Percentiles rank a stretch among this genome's conserved stretches.
phyloP scores from a whole-genome alignment of 2,888 invertebrate species.

The Pammene aurita region DNA sequence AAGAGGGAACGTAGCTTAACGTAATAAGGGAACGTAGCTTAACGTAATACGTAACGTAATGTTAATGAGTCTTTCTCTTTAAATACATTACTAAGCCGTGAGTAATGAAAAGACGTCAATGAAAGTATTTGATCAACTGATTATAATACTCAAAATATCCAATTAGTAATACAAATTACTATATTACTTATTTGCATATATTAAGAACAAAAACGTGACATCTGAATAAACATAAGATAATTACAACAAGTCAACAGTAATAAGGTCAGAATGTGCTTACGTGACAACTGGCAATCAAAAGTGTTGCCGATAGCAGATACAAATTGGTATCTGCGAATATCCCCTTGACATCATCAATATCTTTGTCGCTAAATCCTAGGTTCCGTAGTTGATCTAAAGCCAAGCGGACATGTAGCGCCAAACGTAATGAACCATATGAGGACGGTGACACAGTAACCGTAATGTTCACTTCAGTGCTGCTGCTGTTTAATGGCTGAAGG shows the following conservation, averaged over 20 bases:
- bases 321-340: slow-evolving; percentile 98
- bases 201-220: neutral
- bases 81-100: neutral
- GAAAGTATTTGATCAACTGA: slow-evolving; percentile 7
- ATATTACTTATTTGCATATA: neutral
- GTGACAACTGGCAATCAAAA: slow-evolving; percentile 95
- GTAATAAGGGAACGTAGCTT: neutral
- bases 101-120: slow-evolving; percentile 6
- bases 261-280: slow-evolving; percentile 83
- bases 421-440: slow-evolving; percentile 89
- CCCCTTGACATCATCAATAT: slow-evolving; percentile 97
- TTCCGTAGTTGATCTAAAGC: slow-evolving; percentile 87
- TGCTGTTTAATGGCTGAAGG: slow-evolving; percentile 85
- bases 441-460: slow-evolving; percentile 89
- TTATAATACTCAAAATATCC: neutral
- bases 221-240: neutral
- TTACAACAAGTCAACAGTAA: neutral
- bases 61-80: neutral
- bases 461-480: slow-evolving; percentile 85
- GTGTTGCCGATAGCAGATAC: slow-evolving; percentile 93
- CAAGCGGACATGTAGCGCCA: slow-evolving; percentile 90
- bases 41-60: neutral
- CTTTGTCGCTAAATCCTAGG: slow-evolving; percentile 96
- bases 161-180: neutral
- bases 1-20: neutral